Evolutionary conservation across 2,113 vertebrate genomes (phyloP).

Genomic region (Lanius ludovicianus): DNA sequence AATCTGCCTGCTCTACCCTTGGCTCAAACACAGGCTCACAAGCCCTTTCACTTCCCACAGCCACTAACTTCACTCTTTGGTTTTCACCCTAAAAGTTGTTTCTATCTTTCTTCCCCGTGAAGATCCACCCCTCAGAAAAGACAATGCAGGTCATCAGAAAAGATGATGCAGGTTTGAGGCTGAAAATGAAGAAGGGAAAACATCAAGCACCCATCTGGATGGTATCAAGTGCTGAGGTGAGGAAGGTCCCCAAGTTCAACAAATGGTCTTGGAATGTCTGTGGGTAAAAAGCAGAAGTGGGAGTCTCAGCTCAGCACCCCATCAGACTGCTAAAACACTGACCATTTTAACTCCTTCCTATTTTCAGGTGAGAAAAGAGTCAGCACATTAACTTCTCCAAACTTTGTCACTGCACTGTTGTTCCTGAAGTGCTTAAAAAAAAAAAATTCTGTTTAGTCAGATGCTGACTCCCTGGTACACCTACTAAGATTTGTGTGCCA

Average conservation of each 20-base stretch:
- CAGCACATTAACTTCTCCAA: neutral
- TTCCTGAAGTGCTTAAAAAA: neutral
- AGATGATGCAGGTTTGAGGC: neutral
- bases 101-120: neutral
- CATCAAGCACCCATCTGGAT: neutral
- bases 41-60: neutral
- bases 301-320: neutral
- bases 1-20: neutral
- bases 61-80: neutral
- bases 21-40: rapidly evolving
- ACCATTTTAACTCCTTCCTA: neutral
- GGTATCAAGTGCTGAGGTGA: neutral
- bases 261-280: neutral
- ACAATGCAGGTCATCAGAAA: neutral
- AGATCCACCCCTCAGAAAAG: neutral
- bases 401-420: neutral
- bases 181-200: neutral
- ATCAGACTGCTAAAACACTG: neutral
- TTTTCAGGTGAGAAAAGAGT: neutral
- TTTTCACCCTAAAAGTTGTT: neutral
- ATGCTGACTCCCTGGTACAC: neutral
- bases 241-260: neutral
- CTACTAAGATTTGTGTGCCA: neutral
- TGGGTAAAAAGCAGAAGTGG: neutral
- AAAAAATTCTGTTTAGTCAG: neutral